These are phyloP conservation scores for Xyliphius kryptos DNA, from an alignment of 2,113 vertebrate species.

Conservation along the genomic window DNA sequence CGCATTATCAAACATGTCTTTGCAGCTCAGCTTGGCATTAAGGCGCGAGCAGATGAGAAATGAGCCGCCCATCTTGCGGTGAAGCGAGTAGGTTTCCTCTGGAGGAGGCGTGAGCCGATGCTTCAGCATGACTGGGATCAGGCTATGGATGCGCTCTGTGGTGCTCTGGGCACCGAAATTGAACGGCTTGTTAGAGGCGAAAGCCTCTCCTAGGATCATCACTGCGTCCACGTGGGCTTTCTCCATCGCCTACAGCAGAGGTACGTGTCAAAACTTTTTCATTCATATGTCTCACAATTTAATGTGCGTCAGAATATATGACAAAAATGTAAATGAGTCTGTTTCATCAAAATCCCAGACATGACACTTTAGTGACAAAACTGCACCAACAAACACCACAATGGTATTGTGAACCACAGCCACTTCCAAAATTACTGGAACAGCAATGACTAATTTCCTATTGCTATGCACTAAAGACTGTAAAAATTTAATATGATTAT, in stretches of 20 bases:
- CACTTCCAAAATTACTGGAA: neutral
- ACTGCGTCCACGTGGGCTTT: conserved; percentile 90
- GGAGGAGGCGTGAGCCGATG: conserved; percentile 91
- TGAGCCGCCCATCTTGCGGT: conserved; percentile 93
- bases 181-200: conserved; percentile 75
- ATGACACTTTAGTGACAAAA: too few relatives aligned
- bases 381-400: too few relatives aligned
- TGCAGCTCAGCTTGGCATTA: conserved; percentile 78
- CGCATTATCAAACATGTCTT: conserved; percentile 79
- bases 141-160: conserved; percentile 87
- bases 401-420: too few relatives aligned
- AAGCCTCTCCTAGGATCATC: conserved; percentile 95
- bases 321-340: too few relatives aligned
- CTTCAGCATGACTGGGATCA: conserved; percentile 92
- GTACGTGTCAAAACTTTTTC: neutral
- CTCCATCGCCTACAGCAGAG: conserved; percentile 75
- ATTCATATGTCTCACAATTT: too few relatives aligned
- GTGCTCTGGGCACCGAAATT: conserved; percentile 86
- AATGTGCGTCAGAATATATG: too few relatives aligned
- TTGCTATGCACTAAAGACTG: neutral
- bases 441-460: neutral
- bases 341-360: too few relatives aligned
- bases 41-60: conserved; percentile 97
- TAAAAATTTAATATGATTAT: too few relatives aligned
- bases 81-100: too few relatives aligned